These are phyloP conservation scores for Harpalus rufipes DNA, from an alignment of 2,888 invertebrate genomes.

Conservation along the genomic window DNA sequence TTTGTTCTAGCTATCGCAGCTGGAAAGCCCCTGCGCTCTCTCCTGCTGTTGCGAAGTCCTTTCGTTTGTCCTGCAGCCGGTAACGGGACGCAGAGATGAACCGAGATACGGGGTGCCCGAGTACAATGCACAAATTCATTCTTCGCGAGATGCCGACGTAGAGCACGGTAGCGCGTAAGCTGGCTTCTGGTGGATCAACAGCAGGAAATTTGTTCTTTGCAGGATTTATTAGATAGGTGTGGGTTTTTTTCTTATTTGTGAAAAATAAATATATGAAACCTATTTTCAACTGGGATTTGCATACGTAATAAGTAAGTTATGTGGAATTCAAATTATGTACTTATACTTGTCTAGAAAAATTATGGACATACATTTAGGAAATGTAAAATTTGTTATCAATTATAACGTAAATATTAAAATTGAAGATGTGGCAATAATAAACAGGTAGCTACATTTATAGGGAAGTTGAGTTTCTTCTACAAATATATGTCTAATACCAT, in stretches of 20 bases:
- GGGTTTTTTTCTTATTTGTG: neutral
- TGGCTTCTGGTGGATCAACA: constrained; percentile 2
- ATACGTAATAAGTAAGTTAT: neutral
- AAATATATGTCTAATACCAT: too few species aligned
- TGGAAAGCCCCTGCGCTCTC: neutral
- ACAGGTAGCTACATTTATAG: too few species aligned
- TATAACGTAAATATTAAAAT: too few species aligned
- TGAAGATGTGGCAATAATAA: too few species aligned
- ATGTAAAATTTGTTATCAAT: too few species aligned
- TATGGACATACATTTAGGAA: too few species aligned
- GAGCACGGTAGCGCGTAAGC: constrained; percentile 21
- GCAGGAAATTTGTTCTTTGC: neutral
- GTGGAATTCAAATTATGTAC: too few species aligned
- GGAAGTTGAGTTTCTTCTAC: too few species aligned
- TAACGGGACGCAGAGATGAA: constrained; percentile 48
- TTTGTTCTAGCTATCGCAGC: neutral
- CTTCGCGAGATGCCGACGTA: neutral
- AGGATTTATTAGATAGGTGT: neutral
- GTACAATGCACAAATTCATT: constrained; percentile 53
- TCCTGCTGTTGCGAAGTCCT: neutral
- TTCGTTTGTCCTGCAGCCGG: constrained; percentile 22
- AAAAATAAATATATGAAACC: too few species aligned
- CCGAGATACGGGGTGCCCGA: constrained; percentile 39
- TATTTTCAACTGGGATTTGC: neutral
- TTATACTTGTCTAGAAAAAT: too few species aligned